phyloP scores from a whole-genome alignment of 2,797 vertebrate genomes.

The Sarcoramphus papa region DNA sequence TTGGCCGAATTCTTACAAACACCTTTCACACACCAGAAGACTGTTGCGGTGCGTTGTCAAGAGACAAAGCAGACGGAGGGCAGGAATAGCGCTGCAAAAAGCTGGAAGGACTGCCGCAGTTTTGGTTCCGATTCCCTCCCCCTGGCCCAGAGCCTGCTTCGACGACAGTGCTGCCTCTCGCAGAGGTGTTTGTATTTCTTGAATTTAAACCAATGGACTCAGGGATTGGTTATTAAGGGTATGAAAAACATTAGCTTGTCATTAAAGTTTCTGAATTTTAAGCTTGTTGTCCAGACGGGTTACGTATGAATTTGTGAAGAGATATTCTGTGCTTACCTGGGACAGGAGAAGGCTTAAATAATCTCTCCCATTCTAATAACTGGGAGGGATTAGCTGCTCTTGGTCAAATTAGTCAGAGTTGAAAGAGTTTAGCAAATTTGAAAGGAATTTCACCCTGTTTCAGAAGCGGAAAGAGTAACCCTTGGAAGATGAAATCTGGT shows the following conservation, averaged over 20 bases:
- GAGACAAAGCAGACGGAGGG: not conserved
- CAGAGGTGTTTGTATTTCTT: not conserved
- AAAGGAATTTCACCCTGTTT: not conserved
- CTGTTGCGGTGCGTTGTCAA: not conserved
- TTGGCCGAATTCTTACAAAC: not conserved
- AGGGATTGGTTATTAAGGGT: not conserved
- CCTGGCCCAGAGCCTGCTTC: not conserved
- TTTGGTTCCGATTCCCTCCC: not conserved
- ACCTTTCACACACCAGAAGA: not conserved
- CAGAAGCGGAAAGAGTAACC: not conserved
- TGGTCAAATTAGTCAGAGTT: not conserved
- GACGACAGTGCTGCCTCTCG: not conserved
- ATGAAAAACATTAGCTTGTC: not conserved
- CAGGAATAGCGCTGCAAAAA: not conserved
- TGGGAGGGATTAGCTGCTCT: not conserved
- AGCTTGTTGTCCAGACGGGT: not conserved
- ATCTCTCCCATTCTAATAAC: not conserved
- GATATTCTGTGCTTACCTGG: not conserved
- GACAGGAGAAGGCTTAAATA: not conserved
- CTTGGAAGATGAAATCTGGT: not conserved
- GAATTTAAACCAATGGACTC: not conserved
- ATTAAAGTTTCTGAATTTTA: slow-evolving; percentile 8
- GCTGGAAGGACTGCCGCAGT: not conserved
- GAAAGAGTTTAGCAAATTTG: not conserved
- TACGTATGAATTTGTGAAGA: not conserved